phyloP scores from a whole-genome alignment of 1,140 invertebrate genomes.

The Trichonephila clavipes region DNA sequence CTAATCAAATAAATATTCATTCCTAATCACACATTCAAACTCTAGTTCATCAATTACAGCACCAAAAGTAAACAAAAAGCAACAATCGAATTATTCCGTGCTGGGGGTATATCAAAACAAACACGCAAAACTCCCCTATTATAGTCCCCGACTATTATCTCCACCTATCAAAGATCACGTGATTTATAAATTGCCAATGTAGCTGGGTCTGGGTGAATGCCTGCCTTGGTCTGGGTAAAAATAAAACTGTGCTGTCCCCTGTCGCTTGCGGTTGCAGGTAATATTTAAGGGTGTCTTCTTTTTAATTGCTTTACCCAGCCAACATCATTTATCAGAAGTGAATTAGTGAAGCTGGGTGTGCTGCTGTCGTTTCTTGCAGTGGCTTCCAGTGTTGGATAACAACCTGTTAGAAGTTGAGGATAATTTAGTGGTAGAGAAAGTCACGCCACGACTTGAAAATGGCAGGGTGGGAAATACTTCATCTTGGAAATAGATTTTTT shows the following conservation, averaged over 20 bases:
- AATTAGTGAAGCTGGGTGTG: slow-evolving; percentile 26
- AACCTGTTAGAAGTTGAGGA: not conserved
- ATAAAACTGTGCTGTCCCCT: not conserved
- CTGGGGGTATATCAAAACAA: not conserved
- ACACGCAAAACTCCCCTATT: slow-evolving; percentile 11
- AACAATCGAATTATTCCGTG: slow-evolving; percentile 28
- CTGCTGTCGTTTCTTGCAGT: not conserved
- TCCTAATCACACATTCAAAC: not conserved
- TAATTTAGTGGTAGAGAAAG: slow-evolving; percentile 29
- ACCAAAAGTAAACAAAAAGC: not conserved
- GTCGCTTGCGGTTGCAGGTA: not conserved
- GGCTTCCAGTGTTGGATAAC: slow-evolving; percentile 38
- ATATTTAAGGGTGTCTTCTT: slow-evolving; percentile 43
- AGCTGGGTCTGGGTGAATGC: not conserved
- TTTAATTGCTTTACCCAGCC: slow-evolving; percentile 39
- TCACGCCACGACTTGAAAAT: not conserved
- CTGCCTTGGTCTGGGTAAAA: not conserved
- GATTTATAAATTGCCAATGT: slow-evolving; percentile 33
- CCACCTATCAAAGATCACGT: not conserved
- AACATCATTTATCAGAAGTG: slow-evolving; percentile 38
- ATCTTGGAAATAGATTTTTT: not conserved
- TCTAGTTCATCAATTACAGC: not conserved
- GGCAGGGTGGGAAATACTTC: not conserved
- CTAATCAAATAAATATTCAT: not conserved
- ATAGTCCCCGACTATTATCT: not conserved